Percentiles rank a stretch among this genome's conserved stretches.
Evolutionary conservation across 2,888 invertebrate species (phyloP).

Genomic region (Metopia argyrocephala): DNA sequence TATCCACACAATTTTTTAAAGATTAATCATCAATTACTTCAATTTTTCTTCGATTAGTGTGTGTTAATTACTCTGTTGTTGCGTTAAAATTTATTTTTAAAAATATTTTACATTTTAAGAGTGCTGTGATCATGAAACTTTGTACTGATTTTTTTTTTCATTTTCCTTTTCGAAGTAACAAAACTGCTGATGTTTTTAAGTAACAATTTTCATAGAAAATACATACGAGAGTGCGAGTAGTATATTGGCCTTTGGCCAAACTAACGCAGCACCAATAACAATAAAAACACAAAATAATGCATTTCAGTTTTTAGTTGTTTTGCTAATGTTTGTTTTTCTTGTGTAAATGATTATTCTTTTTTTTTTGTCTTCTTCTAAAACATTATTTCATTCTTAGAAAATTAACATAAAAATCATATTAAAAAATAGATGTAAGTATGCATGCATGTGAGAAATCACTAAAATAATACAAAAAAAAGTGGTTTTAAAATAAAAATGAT

Average conservation of each 20-base stretch:
- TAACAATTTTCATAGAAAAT: slow-evolving; percentile 20
- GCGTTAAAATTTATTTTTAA: slow-evolving; percentile 22
- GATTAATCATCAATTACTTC: slow-evolving; percentile 55
- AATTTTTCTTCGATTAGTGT: slow-evolving; percentile 27
- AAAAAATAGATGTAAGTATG: background rate
- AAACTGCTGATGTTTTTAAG: slow-evolving; percentile 14
- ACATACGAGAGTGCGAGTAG: background rate
- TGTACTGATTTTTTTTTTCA: background rate
- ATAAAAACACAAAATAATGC: slow-evolving; percentile 7
- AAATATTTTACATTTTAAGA: slow-evolving; percentile 24
- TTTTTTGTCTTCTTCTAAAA: slow-evolving; percentile 10
- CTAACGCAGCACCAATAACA: background rate
- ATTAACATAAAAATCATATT: slow-evolving; percentile 36
- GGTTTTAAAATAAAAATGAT: slow-evolving; percentile 13
- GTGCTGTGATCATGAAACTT: slow-evolving; percentile 51
- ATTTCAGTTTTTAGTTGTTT: slow-evolving; percentile 39
- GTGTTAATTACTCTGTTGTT: background rate
- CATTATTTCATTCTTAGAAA: slow-evolving; percentile 45
- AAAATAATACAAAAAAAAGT: background rate
- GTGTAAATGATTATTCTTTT: background rate
- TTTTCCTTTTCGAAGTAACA: background rate
- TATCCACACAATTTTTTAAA: slow-evolving; percentile 25
- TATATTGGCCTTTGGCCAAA: slow-evolving; percentile 55
- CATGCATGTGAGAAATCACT: no score
- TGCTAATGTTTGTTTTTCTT: slow-evolving; percentile 4